Evolutionary conservation across 2,888 invertebrate species (phyloP), one percentile per base, ranked within the genome.

Genomic region (Acrobasis suavella): DNA sequence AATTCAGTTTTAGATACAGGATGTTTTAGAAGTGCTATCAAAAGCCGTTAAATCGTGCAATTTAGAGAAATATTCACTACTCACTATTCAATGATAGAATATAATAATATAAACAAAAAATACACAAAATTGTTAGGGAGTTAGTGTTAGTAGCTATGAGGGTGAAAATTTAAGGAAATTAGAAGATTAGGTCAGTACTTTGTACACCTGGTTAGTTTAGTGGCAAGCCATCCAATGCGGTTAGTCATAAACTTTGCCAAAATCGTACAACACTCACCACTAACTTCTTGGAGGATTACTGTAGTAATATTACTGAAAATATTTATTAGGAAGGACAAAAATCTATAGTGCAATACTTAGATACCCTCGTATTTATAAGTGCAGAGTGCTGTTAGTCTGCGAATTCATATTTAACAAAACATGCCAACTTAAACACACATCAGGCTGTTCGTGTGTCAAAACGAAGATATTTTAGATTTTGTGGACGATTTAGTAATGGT

Each of bases 341-440:
- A 83, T 81, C 81, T 85, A 85, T 86, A 72, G 91, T 91, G 91
- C 91, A 78, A 72, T 74, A 80, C 84, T 86, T 86, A 78, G 70
- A 75, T 74, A 68, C 75, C 81, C 70, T 82, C 76, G 72, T 76
- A 81, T 84, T 86, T 81, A 77, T 83, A 67, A 69, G 90, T 91
- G 91, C 91, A 76, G 72, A 86, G 90, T 92, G 91, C 87, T 86
- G 89, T 92, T 92, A 92, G 90, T 91, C 89, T 86, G 91, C 88
- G 73, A 70, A 73, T 73, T 68, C 73, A 74, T 76, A 76, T 76
- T 80, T 72, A 81, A 84, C 76, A 81, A 61, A 82, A 83, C 91
- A 91, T 92, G 91, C 91, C 84, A 85, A 84, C 81, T 85, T 75
- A 71, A 77, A 86, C 84, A 89, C 89, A 86, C 86, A 82, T 77